These are phyloP conservation scores for Phthorimaea operculella DNA, from an alignment of 1,140 invertebrate species.

Conservation along the genomic window DNA sequence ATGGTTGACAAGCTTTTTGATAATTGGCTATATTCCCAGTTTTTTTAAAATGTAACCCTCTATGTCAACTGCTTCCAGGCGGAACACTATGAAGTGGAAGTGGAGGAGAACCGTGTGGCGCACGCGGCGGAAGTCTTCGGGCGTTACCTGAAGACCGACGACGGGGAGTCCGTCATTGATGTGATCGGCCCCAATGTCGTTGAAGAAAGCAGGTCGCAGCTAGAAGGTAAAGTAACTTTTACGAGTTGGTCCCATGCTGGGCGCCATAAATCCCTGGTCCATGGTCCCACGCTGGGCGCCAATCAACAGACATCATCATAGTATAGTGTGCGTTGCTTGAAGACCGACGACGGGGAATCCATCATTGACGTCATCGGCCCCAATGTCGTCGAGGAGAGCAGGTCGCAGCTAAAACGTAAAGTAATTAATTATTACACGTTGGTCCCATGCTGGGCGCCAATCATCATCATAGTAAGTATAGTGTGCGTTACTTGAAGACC, in stretches of 20 bases:
- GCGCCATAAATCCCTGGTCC: too few relatives aligned
- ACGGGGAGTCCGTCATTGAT: slow-evolving; percentile 63
- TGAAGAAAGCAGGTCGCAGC: slow-evolving; percentile 36
- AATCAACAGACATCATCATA: too few relatives aligned
- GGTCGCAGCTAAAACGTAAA: slow-evolving; percentile 27
- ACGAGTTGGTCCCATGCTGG: too few relatives aligned
- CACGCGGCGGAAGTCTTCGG: slow-evolving; percentile 84
- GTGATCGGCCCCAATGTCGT: slow-evolving; percentile 37
- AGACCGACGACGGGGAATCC: too few relatives aligned
- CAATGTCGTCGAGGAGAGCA: slow-evolving; percentile 39
- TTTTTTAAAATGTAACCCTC: neutral
- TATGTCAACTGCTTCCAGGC: too few relatives aligned
- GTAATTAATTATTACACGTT: too few relatives aligned
- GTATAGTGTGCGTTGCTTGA: slow-evolving; percentile 62
- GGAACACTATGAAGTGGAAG: slow-evolving; percentile 92
- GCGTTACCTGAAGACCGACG: slow-evolving; percentile 74
- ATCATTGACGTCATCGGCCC: slow-evolving; percentile 48
- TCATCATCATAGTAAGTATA: slow-evolving; percentile 53
- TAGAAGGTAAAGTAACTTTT: slow-evolving; percentile 18
- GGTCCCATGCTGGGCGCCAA: too few relatives aligned
- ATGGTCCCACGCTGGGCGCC: too few relatives aligned
- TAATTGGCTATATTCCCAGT: neutral
- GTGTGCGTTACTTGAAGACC: slow-evolving; percentile 78
- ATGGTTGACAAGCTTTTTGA: too few relatives aligned
- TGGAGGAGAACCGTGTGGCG: slow-evolving; percentile 86